Conservation (phyloP, 2,888 invertebrate species). For the Sepiola atlantica region DNA sequence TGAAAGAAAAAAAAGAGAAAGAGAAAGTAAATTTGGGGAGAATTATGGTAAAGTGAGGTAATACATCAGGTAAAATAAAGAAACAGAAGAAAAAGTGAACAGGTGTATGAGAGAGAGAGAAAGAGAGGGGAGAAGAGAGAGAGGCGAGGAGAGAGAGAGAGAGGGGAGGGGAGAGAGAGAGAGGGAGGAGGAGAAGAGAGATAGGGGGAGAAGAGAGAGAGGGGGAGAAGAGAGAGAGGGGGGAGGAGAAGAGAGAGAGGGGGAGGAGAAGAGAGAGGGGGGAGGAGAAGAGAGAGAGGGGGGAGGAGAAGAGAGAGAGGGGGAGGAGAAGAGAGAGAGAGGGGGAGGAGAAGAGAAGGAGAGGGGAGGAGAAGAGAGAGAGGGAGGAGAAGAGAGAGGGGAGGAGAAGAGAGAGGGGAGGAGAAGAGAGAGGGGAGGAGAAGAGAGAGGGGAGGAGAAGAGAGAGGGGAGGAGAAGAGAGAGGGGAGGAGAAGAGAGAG, state of each 20-base stretch:
- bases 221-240: constrained; percentile 5
- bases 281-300: constrained; percentile 47
- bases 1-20: background rate
- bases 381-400: background rate
- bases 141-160: background rate
- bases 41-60: background rate
- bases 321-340: too few species aligned
- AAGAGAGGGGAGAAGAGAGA: background rate
- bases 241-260: background rate
- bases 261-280: constrained; percentile 8
- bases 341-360: too few species aligned
- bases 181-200: background rate
- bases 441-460: too few species aligned
- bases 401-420: constrained; percentile 45
- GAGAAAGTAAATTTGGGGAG: background rate
- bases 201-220: constrained; percentile 43
- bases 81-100: too few species aligned
- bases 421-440: too few species aligned
- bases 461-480: too few species aligned
- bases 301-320: too few species aligned
- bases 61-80: background rate
- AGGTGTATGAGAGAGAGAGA: too few species aligned
- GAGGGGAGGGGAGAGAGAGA: background rate
- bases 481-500: too few species aligned
- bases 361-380: constrained; percentile 47